Base-by-base conservation (phyloP, 2,888 invertebrate genomes). In the Argyra leucocephala region DNA sequence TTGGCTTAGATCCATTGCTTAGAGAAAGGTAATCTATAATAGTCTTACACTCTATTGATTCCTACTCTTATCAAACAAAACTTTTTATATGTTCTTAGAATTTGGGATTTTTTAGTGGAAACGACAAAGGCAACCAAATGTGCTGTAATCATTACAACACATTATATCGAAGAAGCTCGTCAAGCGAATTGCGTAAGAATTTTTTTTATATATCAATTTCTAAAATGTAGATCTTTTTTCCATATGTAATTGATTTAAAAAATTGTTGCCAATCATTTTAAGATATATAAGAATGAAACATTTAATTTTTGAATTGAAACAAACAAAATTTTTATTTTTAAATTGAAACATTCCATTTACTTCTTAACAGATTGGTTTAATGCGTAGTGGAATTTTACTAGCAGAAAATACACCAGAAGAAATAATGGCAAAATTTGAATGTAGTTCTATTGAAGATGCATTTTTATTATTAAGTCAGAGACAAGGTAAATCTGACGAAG, bases 161-260 rank as follows among this genome's bases (percentile, higher is more conserved):
- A 96, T 81, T 96, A 96, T 75, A 94, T 96, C 67, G 96, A 96
- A 76, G 96, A 96, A 81, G 90, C 94, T 3, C 86, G 87, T 73
- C 88, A 89, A 75, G 91, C 92, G 3, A 84, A 90, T 75, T 85
- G 83, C 80, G 92, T 92, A 81, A 82, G 80, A 73, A 37, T 10
- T 26, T 21, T 21, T 37, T n/a, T n/a, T 12, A 36, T 59, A 66
- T 59, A n/a, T 62, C 63, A 66, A n/a, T n/a, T n/a, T n/a, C n/a
- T n/a, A n/a, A n/a, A n/a, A n/a, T n/a, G n/a, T n/a, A n/a, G n/a
- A n/a, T n/a, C n/a, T n/a, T n/a, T n/a, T n/a, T n/a, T n/a, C n/a
- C n/a, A n/a, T n/a, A 26, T 26, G 26, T 26, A 26, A 26, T 26
- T 26, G 9, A 6, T 6, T 26, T 9, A 9, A 26, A 26, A n/a